Evolutionary conservation across 2,888 invertebrate species (phyloP), one percentile per base, ranked within the genome.

Genomic region (Clistopyga incitator): DNA sequence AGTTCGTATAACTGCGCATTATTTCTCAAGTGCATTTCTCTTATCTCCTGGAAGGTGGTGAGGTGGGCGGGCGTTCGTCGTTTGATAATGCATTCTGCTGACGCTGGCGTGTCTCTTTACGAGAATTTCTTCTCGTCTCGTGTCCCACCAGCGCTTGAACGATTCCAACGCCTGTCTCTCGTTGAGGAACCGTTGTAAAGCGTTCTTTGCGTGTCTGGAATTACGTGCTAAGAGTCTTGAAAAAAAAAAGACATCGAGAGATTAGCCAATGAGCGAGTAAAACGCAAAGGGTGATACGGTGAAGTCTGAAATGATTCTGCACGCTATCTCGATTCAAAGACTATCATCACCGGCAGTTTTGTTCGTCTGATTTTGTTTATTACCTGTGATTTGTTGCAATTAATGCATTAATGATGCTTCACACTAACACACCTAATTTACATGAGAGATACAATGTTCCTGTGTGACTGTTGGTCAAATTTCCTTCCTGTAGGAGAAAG

Each of bases 21-120:
- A 70, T 70, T 50, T 25, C 34, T 65, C 61, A 34, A 59, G 67
- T 70, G 76, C 54, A 65, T 65, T 71, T 64, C 59, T 59, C 29
- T 76, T 68, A 76, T 45, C 29, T 52, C 23, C 15, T n/a, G 59
- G 25, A 25, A 59, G 45, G 47, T 38, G 18, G 11, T 23, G 25
- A 10, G 52, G 52, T 20, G 54, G 42, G 11, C n/a, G 47, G 23
- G 11, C 25, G 29, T 25, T 3, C 65, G 10, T 13, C 11, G 47
- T 15, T 61, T 80, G 68, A 59, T 68, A 80, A 68, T 42, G 34
- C 34, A 68, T 59, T 47, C 34, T 34, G 47, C 38, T 64, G 20
- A 23, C n/a, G 47, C 38, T 76, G n/a, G 38, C 42, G 42, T 65
- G 64, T n/a, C 52, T 25, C 65, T 50, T 50, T 61, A n/a, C 34